Conservation (phyloP, 2,888 invertebrate species). For the Oscheius sp. region DNA sequence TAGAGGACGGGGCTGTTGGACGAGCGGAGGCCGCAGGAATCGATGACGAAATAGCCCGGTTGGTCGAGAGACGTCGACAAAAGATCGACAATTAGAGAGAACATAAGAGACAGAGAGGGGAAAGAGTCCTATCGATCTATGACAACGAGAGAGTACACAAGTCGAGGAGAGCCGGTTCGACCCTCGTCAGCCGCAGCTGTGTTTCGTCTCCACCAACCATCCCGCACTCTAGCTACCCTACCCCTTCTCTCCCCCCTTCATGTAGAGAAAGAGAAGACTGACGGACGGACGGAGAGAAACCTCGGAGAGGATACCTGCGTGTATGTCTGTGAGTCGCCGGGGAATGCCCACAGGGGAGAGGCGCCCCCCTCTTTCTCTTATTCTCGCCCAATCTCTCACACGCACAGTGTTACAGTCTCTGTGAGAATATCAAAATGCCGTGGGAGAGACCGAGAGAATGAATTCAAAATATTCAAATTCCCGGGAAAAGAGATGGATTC, state of each 20-base stretch:
- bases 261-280: conserved; percentile 24
- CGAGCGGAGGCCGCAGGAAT: conserved; percentile 38
- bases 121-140: conserved; percentile 24
- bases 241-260: conserved; percentile 19
- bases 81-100: background rate
- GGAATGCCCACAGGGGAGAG: background rate
- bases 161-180: conserved; percentile 12
- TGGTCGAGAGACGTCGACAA: background rate
- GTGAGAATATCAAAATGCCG: no score
- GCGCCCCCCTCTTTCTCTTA: no score
- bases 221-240: conserved; percentile 33
- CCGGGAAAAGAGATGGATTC: no score
- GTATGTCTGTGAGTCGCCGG: conserved; percentile 24
- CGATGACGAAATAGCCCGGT: conserved; percentile 29
- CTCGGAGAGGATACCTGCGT: conserved; percentile 34
- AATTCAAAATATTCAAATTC: no score
- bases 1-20: conserved; percentile 13
- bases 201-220: conserved; percentile 30
- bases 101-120: background rate
- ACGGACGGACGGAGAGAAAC: conserved; percentile 25
- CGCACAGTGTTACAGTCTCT: no score
- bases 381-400: no score
- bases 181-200: conserved; percentile 23
- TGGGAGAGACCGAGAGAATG: no score
- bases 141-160: conserved; percentile 14